Evolutionary conservation across 1,140 invertebrate genomes (phyloP), one percentile per base, ranked within the genome.

Genomic region (Neodiprion lecontei): DNA sequence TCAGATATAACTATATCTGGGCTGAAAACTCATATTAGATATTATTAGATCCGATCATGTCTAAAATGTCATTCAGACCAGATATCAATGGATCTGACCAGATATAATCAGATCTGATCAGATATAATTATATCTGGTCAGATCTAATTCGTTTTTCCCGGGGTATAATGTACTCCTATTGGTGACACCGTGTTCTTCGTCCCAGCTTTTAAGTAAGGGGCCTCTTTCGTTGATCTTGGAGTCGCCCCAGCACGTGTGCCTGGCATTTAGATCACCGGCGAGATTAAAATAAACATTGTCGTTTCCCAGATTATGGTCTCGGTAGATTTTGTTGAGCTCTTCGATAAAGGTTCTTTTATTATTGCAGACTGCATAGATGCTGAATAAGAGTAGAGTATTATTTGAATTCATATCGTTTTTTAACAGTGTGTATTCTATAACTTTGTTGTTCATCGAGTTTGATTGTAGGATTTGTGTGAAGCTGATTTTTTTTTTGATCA

Each of bases 241-340:
- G 12, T 77, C 71, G 1, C 73, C 73, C 76, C 73, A 77, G 7
- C 48, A 11, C 9, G 9, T 65, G 47, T 61, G 28, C 61, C 69
- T 48, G 3, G 73, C 72, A 49, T 77, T 77, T 9, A 75, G 21
- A 48, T 77, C 76, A 1, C 74, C 76, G 50, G 74, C 73, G 17
- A 21, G 17, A 21, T 21, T 21, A 21, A 21, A 21, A 21, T 21
- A 21, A 21, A 21, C 17, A 21, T 21, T 21, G 17, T 21, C 17
- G 17, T 21, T 21, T 21, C 17, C 17, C 17, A 1, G 17, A 21
- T 21, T 21, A 21, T 21, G 17, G 17, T 21, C 17, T 21, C 17
- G 17, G 17, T 21, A 21, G 17, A 21, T 21, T 21, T 61, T 61
- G n/a, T 61, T 11, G 53, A 73, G 7, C 67, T 76, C 68, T 0